Percentiles rank a stretch among this genome's conserved stretches.
Evolutionary conservation across 2,888 invertebrate species (phyloP).

Genomic region (Molanna angustata): DNA sequence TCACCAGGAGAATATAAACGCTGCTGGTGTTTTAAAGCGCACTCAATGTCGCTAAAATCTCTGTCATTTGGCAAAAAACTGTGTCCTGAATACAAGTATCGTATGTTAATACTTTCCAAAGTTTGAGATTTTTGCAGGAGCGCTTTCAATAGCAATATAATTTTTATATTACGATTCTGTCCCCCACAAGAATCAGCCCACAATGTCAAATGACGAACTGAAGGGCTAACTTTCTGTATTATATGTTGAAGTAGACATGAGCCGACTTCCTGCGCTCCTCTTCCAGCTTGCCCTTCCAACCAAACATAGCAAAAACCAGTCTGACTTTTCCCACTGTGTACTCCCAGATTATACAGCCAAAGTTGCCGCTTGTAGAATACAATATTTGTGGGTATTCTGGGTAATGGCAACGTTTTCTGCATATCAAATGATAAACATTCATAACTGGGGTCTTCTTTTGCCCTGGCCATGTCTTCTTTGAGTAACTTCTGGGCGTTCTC

Average conservation of each 20-base stretch:
- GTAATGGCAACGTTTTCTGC: neutral
- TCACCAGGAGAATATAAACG: neutral
- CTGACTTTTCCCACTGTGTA: constrained; percentile 1
- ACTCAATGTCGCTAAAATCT: neutral
- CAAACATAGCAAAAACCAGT: constrained; percentile 2
- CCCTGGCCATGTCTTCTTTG: neutral
- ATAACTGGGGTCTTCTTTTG: neutral
- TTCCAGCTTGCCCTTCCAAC: neutral
- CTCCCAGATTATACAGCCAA: neutral
- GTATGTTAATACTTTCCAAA: neutral
- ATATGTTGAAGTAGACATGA: neutral
- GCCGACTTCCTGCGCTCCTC: neutral
- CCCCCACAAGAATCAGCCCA: constrained; percentile 1
- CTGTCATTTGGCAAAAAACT: constrained; percentile 1
- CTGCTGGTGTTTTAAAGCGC: neutral
- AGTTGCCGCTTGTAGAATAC: constrained; percentile 1
- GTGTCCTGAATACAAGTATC: neutral
- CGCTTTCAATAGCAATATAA: neutral
- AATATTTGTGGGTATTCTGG: constrained; percentile 1
- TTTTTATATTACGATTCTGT: constrained; percentile 1
- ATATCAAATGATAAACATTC: constrained; percentile 1
- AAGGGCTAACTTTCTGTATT: neutral
- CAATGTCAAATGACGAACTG: neutral
- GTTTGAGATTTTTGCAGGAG: neutral
- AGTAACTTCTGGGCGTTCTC: neutral